phyloP scores from a whole-genome alignment of 1,140 invertebrate genomes.

The Brachionus angularis region DNA sequence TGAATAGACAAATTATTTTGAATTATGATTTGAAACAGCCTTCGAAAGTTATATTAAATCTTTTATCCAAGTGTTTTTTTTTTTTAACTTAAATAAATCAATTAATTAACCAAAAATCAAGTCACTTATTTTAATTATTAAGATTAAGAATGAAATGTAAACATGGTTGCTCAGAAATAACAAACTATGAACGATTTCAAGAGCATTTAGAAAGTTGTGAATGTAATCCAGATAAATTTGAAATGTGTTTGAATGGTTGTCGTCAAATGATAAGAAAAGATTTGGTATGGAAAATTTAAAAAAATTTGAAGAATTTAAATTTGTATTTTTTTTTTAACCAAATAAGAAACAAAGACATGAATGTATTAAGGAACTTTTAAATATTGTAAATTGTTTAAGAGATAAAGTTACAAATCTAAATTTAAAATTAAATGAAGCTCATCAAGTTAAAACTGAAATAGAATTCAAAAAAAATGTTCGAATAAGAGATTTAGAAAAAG shows the following conservation, averaged over 20 bases:
- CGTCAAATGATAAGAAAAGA: background rate
- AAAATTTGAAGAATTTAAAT: too few relatives aligned
- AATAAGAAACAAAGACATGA: too few relatives aligned
- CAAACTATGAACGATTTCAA: background rate
- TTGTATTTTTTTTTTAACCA: too few relatives aligned
- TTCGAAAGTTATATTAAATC: background rate
- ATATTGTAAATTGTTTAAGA: too few relatives aligned
- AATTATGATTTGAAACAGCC: background rate
- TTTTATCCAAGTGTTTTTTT: background rate
- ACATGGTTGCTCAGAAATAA: background rate
- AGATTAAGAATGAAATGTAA: background rate
- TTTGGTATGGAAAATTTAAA: background rate
- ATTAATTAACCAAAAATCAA: too few relatives aligned
- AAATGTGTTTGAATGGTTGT: background rate
- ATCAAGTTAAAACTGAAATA: too few relatives aligned
- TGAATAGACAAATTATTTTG: background rate
- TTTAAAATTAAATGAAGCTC: too few relatives aligned
- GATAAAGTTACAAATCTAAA: too few relatives aligned
- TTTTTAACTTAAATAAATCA: background rate
- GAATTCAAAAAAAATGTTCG: too few relatives aligned
- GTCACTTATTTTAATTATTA: too few relatives aligned
- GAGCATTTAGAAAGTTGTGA: background rate
- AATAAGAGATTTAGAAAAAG: too few relatives aligned
- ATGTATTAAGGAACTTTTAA: too few relatives aligned
- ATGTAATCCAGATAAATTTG: background rate